Conservation (phyloP, 2,888 invertebrate species). For the Dyspetes luteomarginatus region DNA sequence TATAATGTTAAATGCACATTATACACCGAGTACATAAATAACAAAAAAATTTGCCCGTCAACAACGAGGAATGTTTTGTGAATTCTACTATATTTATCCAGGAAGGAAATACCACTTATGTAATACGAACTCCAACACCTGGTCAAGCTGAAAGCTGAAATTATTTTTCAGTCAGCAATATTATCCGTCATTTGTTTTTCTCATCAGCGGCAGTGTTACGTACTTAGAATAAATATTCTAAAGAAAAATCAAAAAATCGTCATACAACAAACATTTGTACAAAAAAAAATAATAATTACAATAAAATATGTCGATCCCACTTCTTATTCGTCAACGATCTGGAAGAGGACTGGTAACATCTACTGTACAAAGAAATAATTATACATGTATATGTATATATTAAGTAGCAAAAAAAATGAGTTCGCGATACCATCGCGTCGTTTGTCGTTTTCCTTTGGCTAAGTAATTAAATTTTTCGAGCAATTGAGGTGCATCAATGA, state of each 20-base stretch:
- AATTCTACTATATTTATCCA: constrained; percentile 30
- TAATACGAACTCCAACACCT: not conserved
- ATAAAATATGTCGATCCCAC: not conserved
- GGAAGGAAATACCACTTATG: not conserved
- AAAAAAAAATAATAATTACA: constrained; percentile 3
- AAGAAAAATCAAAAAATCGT: not conserved
- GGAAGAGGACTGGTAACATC: constrained; percentile 26
- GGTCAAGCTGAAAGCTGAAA: not conserved
- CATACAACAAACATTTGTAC: constrained; percentile 1
- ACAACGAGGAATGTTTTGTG: constrained; percentile 55
- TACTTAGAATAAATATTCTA: constrained; percentile 12
- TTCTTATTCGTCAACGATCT: constrained; percentile 6
- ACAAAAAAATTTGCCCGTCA: constrained; percentile 9
- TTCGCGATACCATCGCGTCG: no score
- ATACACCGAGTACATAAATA: constrained; percentile 18
- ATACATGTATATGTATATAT: not conserved
- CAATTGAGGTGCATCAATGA: not conserved
- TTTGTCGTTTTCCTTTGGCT: no score
- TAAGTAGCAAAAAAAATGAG: constrained; percentile 11
- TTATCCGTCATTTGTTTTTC: not conserved
- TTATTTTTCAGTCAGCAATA: not conserved
- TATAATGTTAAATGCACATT: constrained; percentile 40
- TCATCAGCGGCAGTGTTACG: constrained; percentile 25
- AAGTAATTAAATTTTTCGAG: not conserved
- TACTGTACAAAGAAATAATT: constrained; percentile 42